A percentile compares a stretch with the other conserved stretches of the same genome.
Evolutionary conservation across 2,888 invertebrate species (phyloP).

Genomic region (Seira sanloemensis): DNA sequence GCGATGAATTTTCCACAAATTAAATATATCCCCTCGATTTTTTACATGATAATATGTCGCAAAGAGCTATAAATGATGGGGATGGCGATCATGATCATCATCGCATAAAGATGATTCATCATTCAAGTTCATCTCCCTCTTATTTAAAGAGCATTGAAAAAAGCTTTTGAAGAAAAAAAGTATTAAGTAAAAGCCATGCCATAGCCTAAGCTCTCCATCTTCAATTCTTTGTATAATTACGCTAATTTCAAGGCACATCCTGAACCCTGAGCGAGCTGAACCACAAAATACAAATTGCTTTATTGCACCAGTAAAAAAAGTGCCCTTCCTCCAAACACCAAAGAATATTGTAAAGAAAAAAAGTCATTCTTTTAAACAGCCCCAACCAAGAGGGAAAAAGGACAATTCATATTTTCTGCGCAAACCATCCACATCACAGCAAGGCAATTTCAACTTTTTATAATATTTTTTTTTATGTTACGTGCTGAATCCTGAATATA

Average conservation of each 20-base stretch:
- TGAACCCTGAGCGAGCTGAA: not conserved
- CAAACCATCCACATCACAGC: too few species aligned
- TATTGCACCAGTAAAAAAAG: not conserved
- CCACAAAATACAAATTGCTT: not conserved
- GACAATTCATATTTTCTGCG: not conserved
- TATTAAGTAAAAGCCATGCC: too few species aligned
- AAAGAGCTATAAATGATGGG: not conserved
- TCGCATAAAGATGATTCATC: not conserved
- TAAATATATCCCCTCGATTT: not conserved
- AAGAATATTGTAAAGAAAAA: too few species aligned
- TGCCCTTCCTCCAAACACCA: too few species aligned
- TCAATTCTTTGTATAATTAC: not conserved
- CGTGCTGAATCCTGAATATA: not conserved
- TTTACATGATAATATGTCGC: slow-evolving; percentile 4
- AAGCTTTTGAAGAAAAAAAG: not conserved
- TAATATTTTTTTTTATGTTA: too few species aligned
- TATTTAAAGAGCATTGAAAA: not conserved
- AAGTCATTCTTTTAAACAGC: not conserved
- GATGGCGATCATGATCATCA: not conserved
- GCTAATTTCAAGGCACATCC: not conserved
- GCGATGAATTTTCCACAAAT: not conserved
- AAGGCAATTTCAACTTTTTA: not conserved
- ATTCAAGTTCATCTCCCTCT: not conserved
- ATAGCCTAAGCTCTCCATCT: too few species aligned
- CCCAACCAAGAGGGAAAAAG: not conserved